A percentile compares a stretch with the other conserved stretches of the same genome.
phyloP scores from a whole-genome alignment of 2,888 invertebrate genomes.

The Chouioia cunea region DNA sequence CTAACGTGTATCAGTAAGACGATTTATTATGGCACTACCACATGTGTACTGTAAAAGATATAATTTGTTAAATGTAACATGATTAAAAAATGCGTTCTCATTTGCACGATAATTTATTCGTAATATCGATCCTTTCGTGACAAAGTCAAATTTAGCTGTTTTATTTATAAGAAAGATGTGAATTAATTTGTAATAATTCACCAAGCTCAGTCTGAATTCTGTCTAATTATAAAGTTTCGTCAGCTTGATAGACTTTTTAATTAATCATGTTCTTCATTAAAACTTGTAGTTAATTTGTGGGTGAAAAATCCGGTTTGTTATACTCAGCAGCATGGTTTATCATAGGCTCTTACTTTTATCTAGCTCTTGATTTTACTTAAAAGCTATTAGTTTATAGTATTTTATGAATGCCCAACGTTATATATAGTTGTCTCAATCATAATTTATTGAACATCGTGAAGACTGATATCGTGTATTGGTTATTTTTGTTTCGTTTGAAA shows the following conservation, averaged over 20 bases:
- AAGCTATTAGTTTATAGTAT: neutral
- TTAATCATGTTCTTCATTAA: neutral
- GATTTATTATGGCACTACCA: neutral
- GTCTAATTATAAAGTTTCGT: conserved; percentile 6
- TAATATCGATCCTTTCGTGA: neutral
- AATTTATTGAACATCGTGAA: too few species aligned
- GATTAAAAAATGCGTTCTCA: conserved; percentile 6
- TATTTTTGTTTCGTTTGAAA: too few species aligned
- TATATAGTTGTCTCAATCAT: too few species aligned
- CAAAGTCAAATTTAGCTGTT: too few species aligned
- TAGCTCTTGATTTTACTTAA: neutral
- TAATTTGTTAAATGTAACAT: neutral
- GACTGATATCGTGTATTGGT: too few species aligned
- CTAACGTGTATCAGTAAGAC: neutral
- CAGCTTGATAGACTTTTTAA: conserved; percentile 5
- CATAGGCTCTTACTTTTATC: neutral
- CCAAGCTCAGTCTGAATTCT: neutral
- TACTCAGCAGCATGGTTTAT: neutral
- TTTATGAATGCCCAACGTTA: too few species aligned
- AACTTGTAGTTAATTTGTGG: conserved; percentile 9
- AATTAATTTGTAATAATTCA: too few species aligned
- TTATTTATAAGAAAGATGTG: too few species aligned
- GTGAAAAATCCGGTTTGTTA: neutral
- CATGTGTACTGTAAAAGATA: too few species aligned
- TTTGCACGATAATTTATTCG: conserved; percentile 10